Conservation (phyloP, 2,888 invertebrate genomes). For the Phrixothrix hirtus region DNA sequence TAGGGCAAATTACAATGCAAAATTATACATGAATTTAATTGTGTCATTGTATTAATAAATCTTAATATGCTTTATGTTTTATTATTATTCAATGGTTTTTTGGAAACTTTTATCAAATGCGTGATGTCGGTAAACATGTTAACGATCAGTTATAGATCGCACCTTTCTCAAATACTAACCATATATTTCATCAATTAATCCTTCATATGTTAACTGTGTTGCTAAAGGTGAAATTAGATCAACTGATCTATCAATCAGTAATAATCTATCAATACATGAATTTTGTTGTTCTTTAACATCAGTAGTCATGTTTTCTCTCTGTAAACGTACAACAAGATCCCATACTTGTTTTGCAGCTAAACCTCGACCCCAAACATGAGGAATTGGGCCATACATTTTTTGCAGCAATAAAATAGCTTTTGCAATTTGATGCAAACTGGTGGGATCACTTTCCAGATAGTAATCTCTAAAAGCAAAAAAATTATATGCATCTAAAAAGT, state of each 20-base stretch:
- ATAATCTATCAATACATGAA: slow-evolving; percentile 77
- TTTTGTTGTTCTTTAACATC: slow-evolving; percentile 56
- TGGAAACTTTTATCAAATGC: no score
- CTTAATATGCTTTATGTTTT: no score
- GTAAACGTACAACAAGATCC: slow-evolving; percentile 79
- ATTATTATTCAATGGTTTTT: no score
- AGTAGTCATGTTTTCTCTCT: slow-evolving; percentile 64
- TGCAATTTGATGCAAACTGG: slow-evolving; percentile 84
- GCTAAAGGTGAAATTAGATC: slow-evolving; percentile 91
- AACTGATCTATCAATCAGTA: slow-evolving; percentile 87
- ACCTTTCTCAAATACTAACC: slow-evolving; percentile 58
- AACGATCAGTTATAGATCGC: no score
- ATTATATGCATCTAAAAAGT: no score
- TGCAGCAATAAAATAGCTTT: slow-evolving; percentile 85
- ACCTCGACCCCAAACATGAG: slow-evolving; percentile 88
- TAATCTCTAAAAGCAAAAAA: slow-evolving; percentile 66
- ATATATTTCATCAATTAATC: slow-evolving; percentile 93
- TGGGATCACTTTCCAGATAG: slow-evolving; percentile 86
- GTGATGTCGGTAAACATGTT: no score
- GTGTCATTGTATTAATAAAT: no score
- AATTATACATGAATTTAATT: no score
- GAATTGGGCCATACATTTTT: slow-evolving; percentile 85
- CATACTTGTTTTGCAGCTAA: slow-evolving; percentile 85
- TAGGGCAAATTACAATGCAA: no score
- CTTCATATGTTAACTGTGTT: slow-evolving; percentile 96